phyloP scores from a whole-genome alignment of 2,113 vertebrate species.

The Pseudolaguvia tuberculata region DNA sequence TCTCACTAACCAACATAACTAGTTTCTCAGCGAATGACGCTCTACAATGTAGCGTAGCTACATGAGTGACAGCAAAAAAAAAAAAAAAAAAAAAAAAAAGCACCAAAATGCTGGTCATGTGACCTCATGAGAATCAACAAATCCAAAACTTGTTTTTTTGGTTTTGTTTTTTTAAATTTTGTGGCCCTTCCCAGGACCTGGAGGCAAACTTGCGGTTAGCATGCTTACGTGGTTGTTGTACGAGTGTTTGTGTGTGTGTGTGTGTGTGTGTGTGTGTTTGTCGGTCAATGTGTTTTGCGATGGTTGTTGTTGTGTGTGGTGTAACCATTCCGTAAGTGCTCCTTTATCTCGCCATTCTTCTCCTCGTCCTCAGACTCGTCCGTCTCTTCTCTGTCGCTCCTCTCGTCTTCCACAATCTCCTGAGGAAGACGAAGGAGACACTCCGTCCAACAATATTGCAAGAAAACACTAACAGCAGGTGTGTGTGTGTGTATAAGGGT shows the following conservation, averaged over 20 bases:
- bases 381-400: slow-evolving; percentile 88
- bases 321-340: slow-evolving; percentile 81
- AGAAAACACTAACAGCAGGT: neutral
- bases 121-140: neutral
- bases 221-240: neutral
- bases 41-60: neutral
- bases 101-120: slow-evolving; percentile 4
- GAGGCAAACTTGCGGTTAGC: neutral
- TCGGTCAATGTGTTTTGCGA: slow-evolving; percentile 69
- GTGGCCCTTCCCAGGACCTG: neutral
- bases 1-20: neutral
- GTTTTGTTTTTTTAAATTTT: neutral
- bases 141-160: no score
- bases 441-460: neutral
- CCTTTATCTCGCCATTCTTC: slow-evolving; percentile 54
- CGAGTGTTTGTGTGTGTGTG: neutral
- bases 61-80: neutral
- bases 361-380: slow-evolving; percentile 79
- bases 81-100: neutral
- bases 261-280: neutral
- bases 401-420: slow-evolving; percentile 83
- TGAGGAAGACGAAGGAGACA: slow-evolving; percentile 27
- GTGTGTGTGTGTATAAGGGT: neutral
- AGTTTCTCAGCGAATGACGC: neutral
- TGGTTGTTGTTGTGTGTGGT: slow-evolving; percentile 81